Evolutionary conservation across 2,797 vertebrate genomes (phyloP), one percentile per base, ranked within the genome.

Genomic region (Chrosomus eos): DNA sequence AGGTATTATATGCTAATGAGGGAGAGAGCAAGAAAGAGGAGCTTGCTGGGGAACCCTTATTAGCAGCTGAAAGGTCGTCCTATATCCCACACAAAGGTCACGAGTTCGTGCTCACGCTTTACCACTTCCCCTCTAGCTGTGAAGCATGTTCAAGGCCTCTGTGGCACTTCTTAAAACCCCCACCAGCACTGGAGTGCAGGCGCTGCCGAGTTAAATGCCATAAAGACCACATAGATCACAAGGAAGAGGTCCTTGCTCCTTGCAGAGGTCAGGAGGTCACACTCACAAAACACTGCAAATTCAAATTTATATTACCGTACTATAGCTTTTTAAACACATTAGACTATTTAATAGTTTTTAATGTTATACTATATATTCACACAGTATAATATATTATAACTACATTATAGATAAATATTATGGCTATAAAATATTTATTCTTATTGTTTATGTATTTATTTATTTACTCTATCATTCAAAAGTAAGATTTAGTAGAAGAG

Each of bases 1-100:
- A 99, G 98, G 97, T 99, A 88, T 92, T 99, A 2, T 99, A 99
- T 60, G 97, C 97, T 91, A 99, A 99, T 74, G 98, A 99, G 92
- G 98, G 97, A 60, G 98, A 99, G 94, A 97, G 95, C 89, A 99
- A 99, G 88, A 98, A 97, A 60, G 97, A 95, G 89, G 98, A 99
- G 88, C 93, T 94, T 70, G 92, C 92, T 2, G 92, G 94, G 90
- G 98, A 99, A 79, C 74, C 92, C 2, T 43, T 89, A 7, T 91
- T 93, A 0, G 89, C 91, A 71, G 94, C 95, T 3, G 98, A 99
- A 60, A 97, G 98, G 16, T 93, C 96, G 7, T 95, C 96, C 88
- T 98, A 94, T 90, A 96, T 99, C 92, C 95, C 94, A 92, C 97
- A 99, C 95, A 99, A 99, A 90, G 97, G 98, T 88, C 98, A 99